Conservation (phyloP, 1,140 invertebrate genomes). For the Heliconius hermathena region DNA sequence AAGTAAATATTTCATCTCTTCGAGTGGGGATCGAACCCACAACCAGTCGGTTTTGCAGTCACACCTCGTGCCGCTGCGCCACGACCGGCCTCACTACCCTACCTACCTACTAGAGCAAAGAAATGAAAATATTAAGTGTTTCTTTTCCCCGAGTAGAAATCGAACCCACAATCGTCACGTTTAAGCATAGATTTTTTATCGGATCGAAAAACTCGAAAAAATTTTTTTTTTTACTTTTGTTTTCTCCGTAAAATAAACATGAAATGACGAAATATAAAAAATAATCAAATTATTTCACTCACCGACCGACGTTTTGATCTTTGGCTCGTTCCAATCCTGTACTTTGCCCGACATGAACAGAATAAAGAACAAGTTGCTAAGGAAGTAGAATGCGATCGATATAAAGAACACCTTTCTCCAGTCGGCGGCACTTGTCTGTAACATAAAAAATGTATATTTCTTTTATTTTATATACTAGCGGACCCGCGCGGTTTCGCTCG, state of each 20-base stretch:
- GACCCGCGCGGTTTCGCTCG: too few relatives aligned
- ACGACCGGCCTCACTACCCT: too few relatives aligned
- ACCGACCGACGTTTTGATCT: conserved; percentile 51
- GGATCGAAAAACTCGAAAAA: too few relatives aligned
- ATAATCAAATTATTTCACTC: conserved; percentile 23
- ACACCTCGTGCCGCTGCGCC: too few relatives aligned
- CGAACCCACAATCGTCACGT: too few relatives aligned
- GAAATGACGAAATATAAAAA: background rate
- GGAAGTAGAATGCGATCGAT: conserved; percentile 85
- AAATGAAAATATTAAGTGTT: too few relatives aligned
- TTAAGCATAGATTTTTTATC: too few relatives aligned
- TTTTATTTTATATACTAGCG: background rate
- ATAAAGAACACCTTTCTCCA: conserved; percentile 90
- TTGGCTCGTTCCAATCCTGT: conserved; percentile 86
- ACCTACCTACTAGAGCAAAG: too few relatives aligned
- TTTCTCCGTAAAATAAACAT: conserved; percentile 9
- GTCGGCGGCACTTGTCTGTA: conserved; percentile 75
- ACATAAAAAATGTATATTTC: conserved; percentile 26
- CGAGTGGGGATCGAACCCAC: too few relatives aligned
- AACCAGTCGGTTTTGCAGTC: too few relatives aligned
- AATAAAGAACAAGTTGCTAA: conserved; percentile 87
- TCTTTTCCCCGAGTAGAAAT: too few relatives aligned
- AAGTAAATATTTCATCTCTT: too few relatives aligned
- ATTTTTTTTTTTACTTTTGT: background rate
- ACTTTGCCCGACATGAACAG: conserved; percentile 85